Evolutionary conservation across 2,888 invertebrate species (phyloP).

Genomic region (Phania funesta): DNA sequence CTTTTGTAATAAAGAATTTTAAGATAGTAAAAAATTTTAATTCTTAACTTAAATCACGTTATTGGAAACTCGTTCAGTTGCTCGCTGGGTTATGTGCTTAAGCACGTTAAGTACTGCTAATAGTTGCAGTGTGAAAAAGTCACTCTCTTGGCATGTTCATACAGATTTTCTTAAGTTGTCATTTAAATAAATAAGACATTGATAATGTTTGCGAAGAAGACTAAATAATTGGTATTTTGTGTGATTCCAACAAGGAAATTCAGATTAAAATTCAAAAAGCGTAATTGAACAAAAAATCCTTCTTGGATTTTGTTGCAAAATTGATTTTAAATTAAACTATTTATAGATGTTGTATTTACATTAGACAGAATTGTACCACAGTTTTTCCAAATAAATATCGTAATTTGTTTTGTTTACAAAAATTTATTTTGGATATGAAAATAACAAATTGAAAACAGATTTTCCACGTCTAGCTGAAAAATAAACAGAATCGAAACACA

Average conservation of each 20-base stretch:
- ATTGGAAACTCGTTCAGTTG: not conserved
- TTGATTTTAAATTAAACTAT: not conserved
- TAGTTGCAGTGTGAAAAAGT: slow-evolving; percentile 37
- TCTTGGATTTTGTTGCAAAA: not conserved
- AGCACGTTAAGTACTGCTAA: not conserved
- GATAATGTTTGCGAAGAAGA: slow-evolving; percentile 37
- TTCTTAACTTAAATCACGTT: not conserved
- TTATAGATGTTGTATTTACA: not conserved
- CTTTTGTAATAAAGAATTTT: too few relatives aligned
- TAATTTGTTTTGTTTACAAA: too few relatives aligned
- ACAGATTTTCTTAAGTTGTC: slow-evolving; percentile 31
- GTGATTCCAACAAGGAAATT: not conserved
- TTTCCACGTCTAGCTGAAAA: not conserved
- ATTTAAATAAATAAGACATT: slow-evolving; percentile 38
- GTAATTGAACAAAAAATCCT: not conserved
- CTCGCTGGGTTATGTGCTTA: not conserved
- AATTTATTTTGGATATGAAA: not conserved
- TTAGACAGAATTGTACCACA: too few relatives aligned
- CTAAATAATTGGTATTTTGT: slow-evolving; percentile 37
- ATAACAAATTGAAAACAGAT: slow-evolving; percentile 41
- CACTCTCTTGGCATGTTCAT: slow-evolving; percentile 34
- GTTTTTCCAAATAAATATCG: too few relatives aligned
- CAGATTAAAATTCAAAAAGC: slow-evolving; percentile 11
- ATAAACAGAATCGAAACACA: not conserved
- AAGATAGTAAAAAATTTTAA: too few relatives aligned